phyloP scores from a whole-genome alignment of 2,113 vertebrate species.

The Tauraco erythrolophus region DNA sequence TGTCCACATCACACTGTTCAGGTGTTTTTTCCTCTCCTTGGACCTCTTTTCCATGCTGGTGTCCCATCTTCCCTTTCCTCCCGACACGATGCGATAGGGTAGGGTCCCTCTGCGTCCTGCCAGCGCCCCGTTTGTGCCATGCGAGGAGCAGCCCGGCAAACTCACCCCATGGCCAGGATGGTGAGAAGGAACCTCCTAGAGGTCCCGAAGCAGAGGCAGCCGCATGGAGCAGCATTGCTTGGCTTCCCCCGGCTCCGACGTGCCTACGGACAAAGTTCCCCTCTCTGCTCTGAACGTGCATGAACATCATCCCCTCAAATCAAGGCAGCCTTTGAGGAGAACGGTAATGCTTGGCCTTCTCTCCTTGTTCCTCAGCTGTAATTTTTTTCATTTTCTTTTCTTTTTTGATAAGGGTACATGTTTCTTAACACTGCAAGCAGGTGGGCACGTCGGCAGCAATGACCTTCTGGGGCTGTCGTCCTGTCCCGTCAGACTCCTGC shows the following conservation, averaged over 20 bases:
- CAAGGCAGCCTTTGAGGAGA: background rate
- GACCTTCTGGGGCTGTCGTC: background rate
- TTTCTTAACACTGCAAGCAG: background rate
- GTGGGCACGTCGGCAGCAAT: background rate
- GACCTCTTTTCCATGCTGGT: background rate
- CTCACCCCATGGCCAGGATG: accelerated
- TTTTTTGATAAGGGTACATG: background rate
- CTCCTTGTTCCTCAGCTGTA: background rate
- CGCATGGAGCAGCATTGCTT: accelerated
- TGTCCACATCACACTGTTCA: background rate
- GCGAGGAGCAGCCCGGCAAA: background rate
- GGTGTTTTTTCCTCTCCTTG: background rate
- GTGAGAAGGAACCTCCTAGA: background rate
- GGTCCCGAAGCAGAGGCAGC: background rate
- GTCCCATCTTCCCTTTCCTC: background rate
- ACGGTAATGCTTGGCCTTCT: background rate
- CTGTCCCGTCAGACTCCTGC: background rate
- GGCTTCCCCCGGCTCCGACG: background rate
- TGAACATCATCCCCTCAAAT: background rate
- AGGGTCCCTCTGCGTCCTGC: background rate
- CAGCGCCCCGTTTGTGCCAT: accelerated
- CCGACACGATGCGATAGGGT: background rate
- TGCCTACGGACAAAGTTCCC: background rate
- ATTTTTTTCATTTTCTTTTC: background rate
- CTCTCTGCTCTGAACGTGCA: background rate